Evolutionary conservation across 2,888 invertebrate species (phyloP), one percentile per base, ranked within the genome.

Genomic region (Metacarcinus magister): DNA sequence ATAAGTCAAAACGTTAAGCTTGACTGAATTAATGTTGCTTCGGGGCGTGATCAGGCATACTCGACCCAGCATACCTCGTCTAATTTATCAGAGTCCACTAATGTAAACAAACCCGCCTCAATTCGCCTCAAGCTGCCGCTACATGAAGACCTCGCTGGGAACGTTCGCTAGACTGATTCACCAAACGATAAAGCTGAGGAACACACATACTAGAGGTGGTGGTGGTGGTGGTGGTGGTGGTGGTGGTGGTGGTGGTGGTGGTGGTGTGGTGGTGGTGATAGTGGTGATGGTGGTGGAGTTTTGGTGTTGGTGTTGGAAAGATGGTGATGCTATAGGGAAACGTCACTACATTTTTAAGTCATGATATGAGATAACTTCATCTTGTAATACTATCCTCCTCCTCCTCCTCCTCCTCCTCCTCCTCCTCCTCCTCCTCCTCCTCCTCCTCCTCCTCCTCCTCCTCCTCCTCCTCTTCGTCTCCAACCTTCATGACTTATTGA

Each of bases 11-110:
- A 13, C 32, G 39, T 87, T 39, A 32, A 39, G 16, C 32, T 39
- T 16, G 39, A 39, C 87, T 75, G 75, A 32, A 39, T 87, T 39
- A 39, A 13, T 10, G 87, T 39, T 87, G 87, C 87, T 39, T 28
- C 39, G 39, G 87, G 87, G 87, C 39, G 87, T 87, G 39, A 87
- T 87, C 87, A 87, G 32, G 87, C 32, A 87, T 87, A 87, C 13
- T 8, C 39, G 87, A 39, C 87, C 32, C 32, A 39, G 39, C 87
- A 16, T 87, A 87, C 32, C 32, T n/a, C 87, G 39, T 87, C 87
- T 32, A 32, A 87, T 87, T 87, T 28, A 87, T 39, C 87, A 87
- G 87, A 87, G 39, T 87, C 39, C 87, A 87, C 13, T 39, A 87
- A 87, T 39, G 39, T 87, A 87, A 87, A 87, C 87, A 87, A 8